These are phyloP conservation scores for Melanerpes formicivorus DNA, from an alignment of 2,113 vertebrate genomes.

Conservation along the genomic window DNA sequence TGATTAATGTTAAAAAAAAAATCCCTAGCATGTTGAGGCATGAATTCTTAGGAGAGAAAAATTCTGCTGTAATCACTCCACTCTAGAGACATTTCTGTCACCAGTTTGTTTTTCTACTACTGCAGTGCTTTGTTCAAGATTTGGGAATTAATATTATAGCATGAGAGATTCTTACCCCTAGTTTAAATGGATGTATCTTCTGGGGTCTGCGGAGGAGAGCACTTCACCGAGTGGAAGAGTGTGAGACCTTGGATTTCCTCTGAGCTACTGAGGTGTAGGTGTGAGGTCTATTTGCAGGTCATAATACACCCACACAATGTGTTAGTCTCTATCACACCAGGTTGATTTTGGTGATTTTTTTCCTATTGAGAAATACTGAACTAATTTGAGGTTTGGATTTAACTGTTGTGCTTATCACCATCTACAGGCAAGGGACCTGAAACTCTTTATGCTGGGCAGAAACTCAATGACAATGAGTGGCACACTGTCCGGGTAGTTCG, in stretches of 20 bases:
- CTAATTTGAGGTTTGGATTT: not conserved
- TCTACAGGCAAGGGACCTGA: constrained; percentile 95
- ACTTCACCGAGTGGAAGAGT: not conserved
- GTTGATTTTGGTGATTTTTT: constrained; percentile 67
- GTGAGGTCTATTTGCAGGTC: not conserved
- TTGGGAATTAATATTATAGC: not conserved
- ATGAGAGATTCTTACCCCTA: not conserved
- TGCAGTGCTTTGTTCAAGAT: not conserved
- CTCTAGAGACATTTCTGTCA: not conserved
- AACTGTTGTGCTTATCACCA: constrained; percentile 58
- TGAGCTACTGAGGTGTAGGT: not conserved
- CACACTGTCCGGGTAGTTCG: constrained; percentile 93
- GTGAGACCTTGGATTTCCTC: not conserved
- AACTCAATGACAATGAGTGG: constrained; percentile 98
- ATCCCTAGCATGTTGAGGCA: not conserved
- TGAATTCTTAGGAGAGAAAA: not conserved
- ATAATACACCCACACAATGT: not conserved
- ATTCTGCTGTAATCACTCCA: not conserved
- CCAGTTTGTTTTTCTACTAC: not conserved
- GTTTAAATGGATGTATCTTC: not conserved
- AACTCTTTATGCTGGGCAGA: constrained; percentile 95
- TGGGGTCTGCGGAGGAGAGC: not conserved
- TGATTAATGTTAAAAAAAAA: not conserved
- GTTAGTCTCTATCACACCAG: constrained; percentile 55
- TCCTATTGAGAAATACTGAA: not conserved